phyloP scores from a whole-genome alignment of 2,888 invertebrate genomes.

The Eurytoma adleriae region DNA sequence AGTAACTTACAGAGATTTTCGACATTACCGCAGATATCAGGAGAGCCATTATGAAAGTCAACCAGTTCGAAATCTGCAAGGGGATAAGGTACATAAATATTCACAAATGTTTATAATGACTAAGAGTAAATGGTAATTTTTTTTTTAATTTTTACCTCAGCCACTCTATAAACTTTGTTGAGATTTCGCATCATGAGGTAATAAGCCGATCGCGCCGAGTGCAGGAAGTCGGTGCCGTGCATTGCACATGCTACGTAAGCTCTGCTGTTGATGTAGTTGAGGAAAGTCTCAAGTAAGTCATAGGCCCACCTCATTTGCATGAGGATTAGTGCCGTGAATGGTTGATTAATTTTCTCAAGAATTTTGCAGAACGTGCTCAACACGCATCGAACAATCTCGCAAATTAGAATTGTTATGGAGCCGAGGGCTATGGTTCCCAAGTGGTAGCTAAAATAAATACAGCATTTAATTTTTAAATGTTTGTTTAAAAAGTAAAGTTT shows the following conservation, averaged over 20 bases:
- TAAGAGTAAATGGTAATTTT: too few relatives aligned
- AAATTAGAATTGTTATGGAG: slow-evolving; percentile 80
- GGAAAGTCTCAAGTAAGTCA: slow-evolving; percentile 87
- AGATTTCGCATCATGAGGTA: slow-evolving; percentile 91
- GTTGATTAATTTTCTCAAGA: neutral
- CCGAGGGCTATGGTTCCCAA: slow-evolving; percentile 87
- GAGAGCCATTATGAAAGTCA: neutral
- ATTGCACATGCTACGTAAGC: slow-evolving; percentile 97
- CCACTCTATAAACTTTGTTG: neutral
- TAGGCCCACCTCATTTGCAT: slow-evolving; percentile 35
- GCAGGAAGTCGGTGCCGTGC: slow-evolving; percentile 93
- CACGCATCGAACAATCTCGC: neutral
- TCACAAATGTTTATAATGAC: too few relatives aligned
- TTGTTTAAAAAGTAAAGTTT: too few relatives aligned
- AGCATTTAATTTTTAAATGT: neutral
- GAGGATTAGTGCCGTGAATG: neutral
- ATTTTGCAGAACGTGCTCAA: neutral
- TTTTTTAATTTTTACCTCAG: slow-evolving; percentile 20
- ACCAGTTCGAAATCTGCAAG: slow-evolving; percentile 19
- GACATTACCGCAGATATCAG: slow-evolving; percentile 14
- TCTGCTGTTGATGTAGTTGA: slow-evolving; percentile 89
- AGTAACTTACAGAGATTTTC: slow-evolving; percentile 10
- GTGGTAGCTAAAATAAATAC: slow-evolving; percentile 80
- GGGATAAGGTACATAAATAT: neutral
- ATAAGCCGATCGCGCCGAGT: slow-evolving; percentile 92